These are phyloP conservation scores for Genyomyrus donnyi DNA, from an alignment of 2,113 vertebrate genomes.

Conservation along the genomic window DNA sequence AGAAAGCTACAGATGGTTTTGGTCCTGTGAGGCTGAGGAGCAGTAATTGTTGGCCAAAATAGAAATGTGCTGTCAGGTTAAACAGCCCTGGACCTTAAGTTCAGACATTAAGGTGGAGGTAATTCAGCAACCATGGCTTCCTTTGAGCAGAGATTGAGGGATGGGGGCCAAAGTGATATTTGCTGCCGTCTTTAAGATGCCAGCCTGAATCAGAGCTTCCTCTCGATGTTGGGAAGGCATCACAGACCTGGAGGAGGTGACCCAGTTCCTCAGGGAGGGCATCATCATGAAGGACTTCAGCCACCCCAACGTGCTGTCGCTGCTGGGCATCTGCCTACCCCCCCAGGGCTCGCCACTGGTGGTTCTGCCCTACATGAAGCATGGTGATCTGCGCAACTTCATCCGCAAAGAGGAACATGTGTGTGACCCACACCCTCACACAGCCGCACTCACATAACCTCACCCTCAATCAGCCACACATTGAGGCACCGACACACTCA, in stretches of 20 bases:
- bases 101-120: not conserved
- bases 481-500: not conserved
- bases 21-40: not conserved
- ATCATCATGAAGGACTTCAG: slow-evolving; percentile 99
- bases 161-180: not conserved
- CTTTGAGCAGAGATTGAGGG: not conserved
- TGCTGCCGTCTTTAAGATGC: not conserved
- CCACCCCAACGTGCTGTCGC: slow-evolving; percentile 89
- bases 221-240: slow-evolving; percentile 64
- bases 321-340: slow-evolving; percentile 93
- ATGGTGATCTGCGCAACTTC: slow-evolving; percentile 95
- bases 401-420: slow-evolving; percentile 92
- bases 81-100: not conserved
- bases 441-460: not conserved
- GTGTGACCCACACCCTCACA: slow-evolving; percentile 41
- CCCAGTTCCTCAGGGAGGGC: slow-evolving; percentile 95
- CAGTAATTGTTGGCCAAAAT: not conserved
- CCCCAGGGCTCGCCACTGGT: slow-evolving; percentile 88
- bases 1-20: not conserved
- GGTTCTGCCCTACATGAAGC: slow-evolving; percentile 95
- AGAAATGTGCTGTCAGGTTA: not conserved
- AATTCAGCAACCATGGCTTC: not conserved
- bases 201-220: not conserved
- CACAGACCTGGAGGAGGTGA: slow-evolving; percentile 90
- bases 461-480: not conserved